These are phyloP conservation scores for Tiliqua scincoides DNA, from an alignment of 2,113 vertebrate species.

Conservation along the genomic window DNA sequence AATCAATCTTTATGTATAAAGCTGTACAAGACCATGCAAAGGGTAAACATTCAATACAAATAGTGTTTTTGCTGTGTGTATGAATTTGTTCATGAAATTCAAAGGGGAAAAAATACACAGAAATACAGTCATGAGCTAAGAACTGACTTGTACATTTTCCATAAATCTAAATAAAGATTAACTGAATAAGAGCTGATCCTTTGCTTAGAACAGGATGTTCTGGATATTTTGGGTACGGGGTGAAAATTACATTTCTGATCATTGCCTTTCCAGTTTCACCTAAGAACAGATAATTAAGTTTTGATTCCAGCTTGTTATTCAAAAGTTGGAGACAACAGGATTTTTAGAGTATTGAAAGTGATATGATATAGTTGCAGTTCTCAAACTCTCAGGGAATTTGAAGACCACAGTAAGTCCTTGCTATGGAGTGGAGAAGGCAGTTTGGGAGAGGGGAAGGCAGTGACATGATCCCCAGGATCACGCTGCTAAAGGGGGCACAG, in stretches of 20 bases:
- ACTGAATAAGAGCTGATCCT: rapidly evolving
- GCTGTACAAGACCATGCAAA: not conserved
- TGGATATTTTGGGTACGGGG: not conserved
- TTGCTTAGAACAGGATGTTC: conserved; percentile 6
- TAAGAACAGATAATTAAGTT: conserved; percentile 5
- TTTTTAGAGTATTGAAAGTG: not conserved
- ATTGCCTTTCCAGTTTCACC: not conserved
- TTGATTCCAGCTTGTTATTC: not conserved
- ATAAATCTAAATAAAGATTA: not conserved
- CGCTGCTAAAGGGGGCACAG: no score
- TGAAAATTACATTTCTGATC: not conserved
- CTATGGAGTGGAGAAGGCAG: no score
- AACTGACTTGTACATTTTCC: conserved; percentile 4
- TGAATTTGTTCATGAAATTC: conserved; percentile 32
- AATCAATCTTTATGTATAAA: not conserved
- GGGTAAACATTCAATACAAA: not conserved
- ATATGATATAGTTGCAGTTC: no score
- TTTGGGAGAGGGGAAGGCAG: no score
- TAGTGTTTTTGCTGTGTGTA: not conserved
- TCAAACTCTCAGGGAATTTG: no score
- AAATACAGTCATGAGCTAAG: not conserved
- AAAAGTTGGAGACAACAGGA: not conserved
- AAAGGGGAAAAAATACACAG: conserved; percentile 15
- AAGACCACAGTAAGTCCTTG: no score
- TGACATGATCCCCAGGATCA: no score